Evolutionary conservation across 2,797 vertebrate species (phyloP).

Genomic region (Sandelia bainsii): DNA sequence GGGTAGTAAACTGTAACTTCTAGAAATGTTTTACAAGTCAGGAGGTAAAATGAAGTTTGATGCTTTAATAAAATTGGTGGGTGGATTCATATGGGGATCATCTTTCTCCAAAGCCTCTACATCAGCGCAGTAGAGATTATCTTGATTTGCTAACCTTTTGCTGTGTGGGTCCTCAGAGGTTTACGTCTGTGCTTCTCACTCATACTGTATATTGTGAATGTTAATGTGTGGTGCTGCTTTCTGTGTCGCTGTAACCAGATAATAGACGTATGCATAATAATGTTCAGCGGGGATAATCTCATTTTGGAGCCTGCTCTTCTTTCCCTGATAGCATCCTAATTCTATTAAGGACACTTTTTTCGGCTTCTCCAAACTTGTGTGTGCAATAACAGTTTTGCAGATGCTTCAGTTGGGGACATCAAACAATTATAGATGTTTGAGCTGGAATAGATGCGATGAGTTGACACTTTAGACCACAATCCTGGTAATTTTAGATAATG

Average conservation of each 20-base stretch:
- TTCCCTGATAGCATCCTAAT: conserved; percentile 55
- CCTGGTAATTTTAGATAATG: background rate
- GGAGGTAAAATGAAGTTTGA: conserved; percentile 17
- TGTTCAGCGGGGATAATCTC: conserved; percentile 66
- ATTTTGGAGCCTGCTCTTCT: conserved; percentile 49
- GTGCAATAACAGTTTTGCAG: conserved; percentile 28
- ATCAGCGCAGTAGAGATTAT: conserved; percentile 46
- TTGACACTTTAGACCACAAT: background rate
- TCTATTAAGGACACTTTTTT: conserved; percentile 55
- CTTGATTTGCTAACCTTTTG: conserved; percentile 64
- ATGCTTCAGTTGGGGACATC: conserved; percentile 3
- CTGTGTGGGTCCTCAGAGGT: conserved; percentile 52
- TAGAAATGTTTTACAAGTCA: conserved; percentile 47
- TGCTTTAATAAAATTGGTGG: conserved; percentile 25
- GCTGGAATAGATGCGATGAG: background rate
- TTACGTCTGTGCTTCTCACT: conserved; percentile 36
- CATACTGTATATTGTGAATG: conserved; percentile 49
- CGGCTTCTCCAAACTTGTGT: conserved; percentile 27
- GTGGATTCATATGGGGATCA: conserved; percentile 9
- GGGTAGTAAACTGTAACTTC: conserved; percentile 26
- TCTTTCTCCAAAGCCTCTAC: conserved; percentile 29
- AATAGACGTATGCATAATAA: conserved; percentile 71
- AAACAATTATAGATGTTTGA: conserved; percentile 20
- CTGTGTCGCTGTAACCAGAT: conserved; percentile 60
- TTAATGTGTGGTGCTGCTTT: conserved; percentile 59